Base-by-base conservation (phyloP, 2,113 vertebrate species). In the Synchiropus splendidus region DNA sequence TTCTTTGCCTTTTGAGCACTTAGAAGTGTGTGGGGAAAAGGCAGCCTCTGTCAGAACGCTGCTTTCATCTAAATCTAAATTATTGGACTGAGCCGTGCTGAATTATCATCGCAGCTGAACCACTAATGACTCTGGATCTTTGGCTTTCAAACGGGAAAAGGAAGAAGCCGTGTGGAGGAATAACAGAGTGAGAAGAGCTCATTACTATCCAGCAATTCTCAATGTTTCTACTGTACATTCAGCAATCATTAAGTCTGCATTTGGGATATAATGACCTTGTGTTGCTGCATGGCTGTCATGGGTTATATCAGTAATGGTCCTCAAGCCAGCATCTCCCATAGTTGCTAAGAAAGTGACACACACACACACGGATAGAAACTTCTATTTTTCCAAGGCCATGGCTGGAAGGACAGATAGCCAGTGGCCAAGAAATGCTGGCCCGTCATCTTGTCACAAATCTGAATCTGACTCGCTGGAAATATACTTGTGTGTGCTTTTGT, bases 251-350 rank as follows among this genome's bases (percentile, higher is more conserved):
- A 76, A 36, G 64, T 14, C 44, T 39, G 45, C 41, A 58, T 75
- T 69, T 66, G 33, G 48, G 44, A 40, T 61, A 60, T 80, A 81
- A 79, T 77, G 79, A 78, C 80, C 77, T 78, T 81, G 75, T 74
- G 74, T 67, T 55, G 69, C 58, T 71, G 46, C 62, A 64, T 62
- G 45, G 45, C 67, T 83, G 80, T 83, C 83, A 80, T 14, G 46
- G 71, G 47, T 63, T 64, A 76, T 83, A 74, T 78, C 64, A 50
- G 70, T 83, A 83, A 85, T 81, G 83, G 83, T 66, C 81, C 61
- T 83, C 83, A 83, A 75, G 72, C 61, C 48, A 54, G 42, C 48
- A 58, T 67, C 61, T 65, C 67, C 63, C 60, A 36, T 54, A 60
- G 58, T 58, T 35, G 56, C 64, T 47, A 32, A 57, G 40, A 68